phyloP scores from a whole-genome alignment of 1,140 invertebrate species.

The Zaprionus vittiger region DNA sequence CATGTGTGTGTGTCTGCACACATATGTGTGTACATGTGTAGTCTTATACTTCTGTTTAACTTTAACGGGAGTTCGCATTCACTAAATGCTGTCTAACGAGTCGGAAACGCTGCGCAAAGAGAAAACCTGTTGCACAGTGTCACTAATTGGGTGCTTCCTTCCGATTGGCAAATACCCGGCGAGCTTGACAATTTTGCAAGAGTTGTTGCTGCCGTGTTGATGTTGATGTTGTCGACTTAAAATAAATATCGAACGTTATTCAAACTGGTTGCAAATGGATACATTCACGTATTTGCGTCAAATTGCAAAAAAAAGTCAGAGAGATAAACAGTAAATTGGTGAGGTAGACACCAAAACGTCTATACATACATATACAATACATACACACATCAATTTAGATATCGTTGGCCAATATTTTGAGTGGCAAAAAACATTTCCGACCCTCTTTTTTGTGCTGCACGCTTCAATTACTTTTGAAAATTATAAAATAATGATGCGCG shows the following conservation, averaged over 20 bases:
- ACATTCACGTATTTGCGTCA: slow-evolving; percentile 21
- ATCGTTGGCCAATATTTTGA: slow-evolving; percentile 33
- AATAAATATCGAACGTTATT: slow-evolving; percentile 22
- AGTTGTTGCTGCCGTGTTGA: slow-evolving; percentile 20
- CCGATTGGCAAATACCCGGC: slow-evolving; percentile 58
- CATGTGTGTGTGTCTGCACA: background rate
- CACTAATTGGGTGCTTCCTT: slow-evolving; percentile 61
- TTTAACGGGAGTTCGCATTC: background rate
- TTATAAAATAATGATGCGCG: slow-evolving; percentile 59
- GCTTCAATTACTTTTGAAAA: slow-evolving; percentile 73
- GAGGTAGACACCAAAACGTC: background rate
- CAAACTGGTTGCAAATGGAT: slow-evolving; percentile 54
- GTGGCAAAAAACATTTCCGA: slow-evolving; percentile 53
- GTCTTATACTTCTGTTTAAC: background rate
- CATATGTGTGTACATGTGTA: background rate
- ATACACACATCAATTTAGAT: slow-evolving; percentile 6
- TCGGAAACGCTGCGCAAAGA: background rate
- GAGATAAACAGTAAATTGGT: slow-evolving; percentile 1
- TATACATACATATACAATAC: background rate
- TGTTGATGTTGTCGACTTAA: slow-evolving; percentile 26
- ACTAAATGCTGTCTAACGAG: slow-evolving; percentile 4
- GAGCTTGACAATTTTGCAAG: slow-evolving; percentile 38
- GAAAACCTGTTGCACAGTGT: slow-evolving; percentile 31
- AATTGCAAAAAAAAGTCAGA: slow-evolving; percentile 9
- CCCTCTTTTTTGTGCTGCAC: slow-evolving; percentile 63